Evolutionary conservation across 2,888 invertebrate species (phyloP), one percentile per base, ranked within the genome.

Genomic region (Watsonalla cultraria): DNA sequence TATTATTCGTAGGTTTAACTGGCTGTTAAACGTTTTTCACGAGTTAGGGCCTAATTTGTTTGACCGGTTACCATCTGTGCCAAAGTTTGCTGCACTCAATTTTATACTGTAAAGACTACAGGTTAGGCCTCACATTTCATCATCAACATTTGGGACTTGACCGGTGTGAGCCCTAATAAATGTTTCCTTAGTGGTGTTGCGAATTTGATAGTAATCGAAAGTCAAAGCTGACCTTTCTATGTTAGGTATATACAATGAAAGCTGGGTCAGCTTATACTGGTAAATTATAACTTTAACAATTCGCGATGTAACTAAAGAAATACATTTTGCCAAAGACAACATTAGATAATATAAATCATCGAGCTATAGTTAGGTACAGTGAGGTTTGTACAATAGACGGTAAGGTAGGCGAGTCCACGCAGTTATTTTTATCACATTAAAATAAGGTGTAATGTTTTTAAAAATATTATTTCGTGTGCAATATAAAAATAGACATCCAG

Each of bases 331-430:
- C 80, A 80, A 80, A 80, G 80, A 80, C 74, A 78, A 62, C 58
- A 62, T 56, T 78, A 78, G 66, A 59, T 54, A 68, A 66, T 42
- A 60, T 57, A 56, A 56, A 66, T 65, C 72, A 74, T 74, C 69
- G 70, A 72, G 64, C 64, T 55, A 65, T 77, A 77, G 71, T 49
- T 71, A 66, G 66, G 59, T 57, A 59, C 75, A 78, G 72, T 66
- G 72, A 74, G 62, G 75, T 77, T 80, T 81, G 81, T 82, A 81
- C 80, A 80, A 75, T 80, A 78, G 75, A 54, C 78, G 75, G 72
- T 61, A 53, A 47, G n/a, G 51, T 69, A 78, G 70, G 63, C 70
- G 75, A 66, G 65, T 57, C 59, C 66, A 66, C 69, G 62, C 66
- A 62, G 24, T 24, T 63, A 70, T 64, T 62, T 66, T 65, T 62